A percentile compares a stretch with the other conserved stretches of the same genome.
phyloP scores from a whole-genome alignment of 2,888 invertebrate species.

The Thymelicus acteon region DNA sequence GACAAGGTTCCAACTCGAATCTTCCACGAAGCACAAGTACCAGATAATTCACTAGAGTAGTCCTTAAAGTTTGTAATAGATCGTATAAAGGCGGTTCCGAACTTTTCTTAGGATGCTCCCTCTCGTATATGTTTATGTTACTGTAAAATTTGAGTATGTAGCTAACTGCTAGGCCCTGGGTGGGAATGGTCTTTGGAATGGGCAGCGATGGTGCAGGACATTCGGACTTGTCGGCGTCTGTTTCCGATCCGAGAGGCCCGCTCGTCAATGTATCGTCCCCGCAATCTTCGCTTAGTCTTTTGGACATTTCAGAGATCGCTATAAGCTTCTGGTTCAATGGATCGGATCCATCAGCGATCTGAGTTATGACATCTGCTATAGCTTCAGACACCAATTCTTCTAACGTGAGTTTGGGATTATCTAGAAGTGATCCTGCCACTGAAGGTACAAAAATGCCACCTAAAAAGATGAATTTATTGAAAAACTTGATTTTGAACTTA shows the following conservation, averaged over 20 bases:
- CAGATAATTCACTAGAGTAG: slow-evolving; percentile 83
- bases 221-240: slow-evolving; percentile 68
- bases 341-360: slow-evolving; percentile 84
- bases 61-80: slow-evolving; percentile 84
- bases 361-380: slow-evolving; percentile 87
- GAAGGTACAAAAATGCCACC: slow-evolving; percentile 84
- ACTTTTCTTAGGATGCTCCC: slow-evolving; percentile 90
- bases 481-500: neutral
- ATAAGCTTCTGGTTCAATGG: slow-evolving; percentile 82
- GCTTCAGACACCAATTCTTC: slow-evolving; percentile 87
- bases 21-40: slow-evolving; percentile 84
- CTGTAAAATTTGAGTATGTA: slow-evolving; percentile 85
- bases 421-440: slow-evolving; percentile 82
- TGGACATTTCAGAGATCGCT: slow-evolving; percentile 71
- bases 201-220: slow-evolving; percentile 78
- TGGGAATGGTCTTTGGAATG: slow-evolving; percentile 68
- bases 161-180: slow-evolving; percentile 76
- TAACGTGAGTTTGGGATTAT: slow-evolving; percentile 77
- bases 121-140: slow-evolving; percentile 89
- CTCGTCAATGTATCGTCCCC: slow-evolving; percentile 68
- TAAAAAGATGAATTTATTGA: slow-evolving; percentile 42
- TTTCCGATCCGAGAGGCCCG: slow-evolving; percentile 64
- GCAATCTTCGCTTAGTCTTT: slow-evolving; percentile 76
- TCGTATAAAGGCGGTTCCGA: slow-evolving; percentile 90
- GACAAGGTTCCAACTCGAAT: slow-evolving; percentile 79